These are phyloP conservation scores for Saccostrea echinata DNA, from an alignment of 1,140 invertebrate species.

Conservation along the genomic window DNA sequence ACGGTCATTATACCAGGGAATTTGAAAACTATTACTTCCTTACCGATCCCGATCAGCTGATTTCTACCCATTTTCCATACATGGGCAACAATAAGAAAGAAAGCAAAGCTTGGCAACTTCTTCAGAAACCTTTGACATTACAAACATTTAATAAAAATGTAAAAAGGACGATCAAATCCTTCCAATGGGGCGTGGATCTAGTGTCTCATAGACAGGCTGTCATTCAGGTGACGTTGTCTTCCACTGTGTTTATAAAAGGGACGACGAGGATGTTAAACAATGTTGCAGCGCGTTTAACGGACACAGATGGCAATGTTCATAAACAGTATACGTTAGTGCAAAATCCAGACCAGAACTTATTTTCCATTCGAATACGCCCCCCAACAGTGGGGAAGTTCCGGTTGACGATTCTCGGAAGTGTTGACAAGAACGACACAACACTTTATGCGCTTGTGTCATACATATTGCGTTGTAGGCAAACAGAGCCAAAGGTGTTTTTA, in stretches of 20 bases:
- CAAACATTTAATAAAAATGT: constrained; percentile 58
- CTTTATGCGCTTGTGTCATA: constrained; percentile 27
- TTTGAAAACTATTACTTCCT: constrained; percentile 79
- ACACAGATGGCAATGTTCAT: constrained; percentile 43
- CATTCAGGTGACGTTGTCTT: constrained; percentile 31
- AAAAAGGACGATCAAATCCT: neutral
- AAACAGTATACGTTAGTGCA: constrained; percentile 46
- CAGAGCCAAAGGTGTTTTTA: neutral
- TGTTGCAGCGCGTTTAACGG: constrained; percentile 38
- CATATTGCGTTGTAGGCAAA: constrained; percentile 25
- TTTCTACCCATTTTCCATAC: constrained; percentile 81
- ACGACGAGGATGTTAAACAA: constrained; percentile 17
- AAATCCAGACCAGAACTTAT: constrained; percentile 4
- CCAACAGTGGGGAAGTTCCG: constrained; percentile 36
- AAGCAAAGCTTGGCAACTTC: constrained; percentile 60
- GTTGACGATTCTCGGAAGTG: constrained; percentile 28
- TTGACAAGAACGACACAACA: neutral
- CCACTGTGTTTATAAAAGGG: constrained; percentile 40
- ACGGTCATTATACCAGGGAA: constrained; percentile 55
- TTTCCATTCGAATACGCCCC: constrained; percentile 26
- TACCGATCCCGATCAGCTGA: constrained; percentile 81
- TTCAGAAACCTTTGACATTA: constrained; percentile 58
- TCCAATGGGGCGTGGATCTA: constrained; percentile 42
- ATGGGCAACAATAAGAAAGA: constrained; percentile 64
- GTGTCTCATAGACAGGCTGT: constrained; percentile 47